Conservation (phyloP, 2,888 invertebrate species). For the Acheta domesticus region DNA sequence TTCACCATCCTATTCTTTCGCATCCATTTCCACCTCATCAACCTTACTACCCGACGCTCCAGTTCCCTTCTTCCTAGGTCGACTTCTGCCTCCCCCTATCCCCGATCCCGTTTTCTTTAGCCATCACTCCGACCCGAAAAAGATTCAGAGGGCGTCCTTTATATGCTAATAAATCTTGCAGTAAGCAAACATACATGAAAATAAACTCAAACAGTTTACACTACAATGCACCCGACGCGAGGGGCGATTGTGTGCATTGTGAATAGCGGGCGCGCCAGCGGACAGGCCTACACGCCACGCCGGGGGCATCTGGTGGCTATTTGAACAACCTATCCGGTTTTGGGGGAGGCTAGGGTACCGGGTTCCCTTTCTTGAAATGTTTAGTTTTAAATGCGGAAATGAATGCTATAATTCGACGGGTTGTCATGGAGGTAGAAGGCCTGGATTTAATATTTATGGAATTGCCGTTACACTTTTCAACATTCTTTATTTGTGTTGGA, state of each 20-base stretch:
- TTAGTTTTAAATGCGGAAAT: no score
- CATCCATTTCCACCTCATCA: no score
- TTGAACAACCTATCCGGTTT: no score
- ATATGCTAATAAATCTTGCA: not conserved
- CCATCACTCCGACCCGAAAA: not conserved
- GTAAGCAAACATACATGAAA: slow-evolving; percentile 9
- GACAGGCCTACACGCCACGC: not conserved
- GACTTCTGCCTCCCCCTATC: not conserved
- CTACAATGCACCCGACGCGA: not conserved
- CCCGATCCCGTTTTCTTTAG: not conserved
- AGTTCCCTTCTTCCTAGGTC: not conserved
- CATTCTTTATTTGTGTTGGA: no score
- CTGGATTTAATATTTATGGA: no score
- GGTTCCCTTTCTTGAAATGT: no score
- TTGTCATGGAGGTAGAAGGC: no score
- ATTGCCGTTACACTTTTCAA: no score
- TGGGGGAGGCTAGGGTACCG: no score
- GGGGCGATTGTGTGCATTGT: not conserved
- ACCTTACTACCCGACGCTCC: not conserved
- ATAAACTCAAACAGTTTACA: not conserved
- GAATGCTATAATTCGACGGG: no score
- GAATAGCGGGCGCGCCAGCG: not conserved
- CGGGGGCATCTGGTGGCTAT: no score
- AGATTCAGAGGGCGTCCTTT: not conserved
- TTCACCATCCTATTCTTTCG: no score